Percentiles rank a stretch among this genome's conserved stretches.
These are phyloP conservation scores for Dynastes maya DNA, from an alignment of 2,888 invertebrate species.

Conservation along the genomic window DNA sequence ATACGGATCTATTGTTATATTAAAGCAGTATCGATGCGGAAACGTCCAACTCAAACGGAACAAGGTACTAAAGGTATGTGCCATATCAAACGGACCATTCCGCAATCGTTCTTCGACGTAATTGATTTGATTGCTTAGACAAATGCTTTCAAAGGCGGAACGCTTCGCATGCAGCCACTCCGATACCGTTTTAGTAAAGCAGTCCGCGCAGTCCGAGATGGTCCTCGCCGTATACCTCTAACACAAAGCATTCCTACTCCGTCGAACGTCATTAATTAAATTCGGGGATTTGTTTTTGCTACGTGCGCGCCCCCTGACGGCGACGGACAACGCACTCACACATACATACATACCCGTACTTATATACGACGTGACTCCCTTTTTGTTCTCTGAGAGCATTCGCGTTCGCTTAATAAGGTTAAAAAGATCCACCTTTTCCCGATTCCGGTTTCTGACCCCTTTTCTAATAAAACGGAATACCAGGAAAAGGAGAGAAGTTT, in stretches of 20 bases:
- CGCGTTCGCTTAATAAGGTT: slow-evolving; percentile 65
- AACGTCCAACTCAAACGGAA: slow-evolving; percentile 6
- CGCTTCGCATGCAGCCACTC: slow-evolving; percentile 54
- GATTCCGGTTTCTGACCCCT: slow-evolving; percentile 43
- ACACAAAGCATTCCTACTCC: slow-evolving; percentile 68
- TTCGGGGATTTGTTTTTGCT: slow-evolving; percentile 70
- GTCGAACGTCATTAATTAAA: slow-evolving; percentile 71
- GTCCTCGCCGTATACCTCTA: slow-evolving; percentile 56
- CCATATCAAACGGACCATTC: slow-evolving; percentile 66
- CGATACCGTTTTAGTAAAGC: neutral
- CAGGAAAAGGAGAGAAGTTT: slow-evolving; percentile 33
- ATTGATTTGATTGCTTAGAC: slow-evolving; percentile 71
- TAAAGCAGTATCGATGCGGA: neutral
- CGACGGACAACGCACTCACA: slow-evolving; percentile 55
- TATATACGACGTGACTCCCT: slow-evolving; percentile 65
- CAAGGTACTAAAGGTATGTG: slow-evolving; percentile 60
- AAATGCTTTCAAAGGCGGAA: slow-evolving; percentile 67
- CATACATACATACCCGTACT: neutral
- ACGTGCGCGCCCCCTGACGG: slow-evolving; percentile 45
- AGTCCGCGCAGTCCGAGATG: slow-evolving; percentile 52
- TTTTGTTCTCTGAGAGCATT: slow-evolving; percentile 63
- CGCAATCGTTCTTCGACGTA: slow-evolving; percentile 68
- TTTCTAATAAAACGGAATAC: slow-evolving; percentile 43
- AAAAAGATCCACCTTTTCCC: slow-evolving; percentile 60
- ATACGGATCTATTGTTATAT: neutral